Evolutionary conservation across 2,797 vertebrate species (phyloP), one percentile per base, ranked within the genome.

Genomic region (Eulemur rubriventer): DNA sequence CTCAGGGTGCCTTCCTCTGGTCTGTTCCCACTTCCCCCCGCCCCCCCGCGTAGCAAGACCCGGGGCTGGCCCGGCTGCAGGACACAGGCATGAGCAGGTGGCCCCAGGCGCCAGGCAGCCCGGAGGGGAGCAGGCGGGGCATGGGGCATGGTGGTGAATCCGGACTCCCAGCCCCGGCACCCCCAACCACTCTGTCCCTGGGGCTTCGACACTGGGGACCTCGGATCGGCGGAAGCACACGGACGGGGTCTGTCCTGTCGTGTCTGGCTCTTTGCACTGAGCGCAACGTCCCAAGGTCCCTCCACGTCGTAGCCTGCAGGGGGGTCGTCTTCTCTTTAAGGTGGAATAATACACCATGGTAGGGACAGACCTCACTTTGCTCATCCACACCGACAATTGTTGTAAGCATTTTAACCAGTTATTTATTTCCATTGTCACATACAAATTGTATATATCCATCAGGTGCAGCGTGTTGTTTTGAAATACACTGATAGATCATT

Each of bases 261-360:
- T 1, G 38, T 26, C 18, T 65, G 70, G 7, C 14, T 26, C 1
- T 0, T 17, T 1, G 8, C 35, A 16, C 61, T 20, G 7, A 48
- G 80, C 43, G 0, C 0, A 3, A 0, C 0, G 2, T 4, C 22
- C 46, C 35, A 7, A 35, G 57, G 67, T 1, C 7, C 22, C 12
- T 8, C 67, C 33, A 8, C 0, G 1, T 2, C 0, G 10, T 0
- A 6, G 26, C 4, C 0, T 6, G 17, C 0, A 30, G 4, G 28
- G 4, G 17, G 5, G 16, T 8, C 24, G 13, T 82, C 73, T 11
- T 79, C 80, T 55, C 16, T 78, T 48, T 35, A 26, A 26, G 65
- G 65, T 4, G 4, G 57, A 57, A 57, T 11, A 7, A 57, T 26
- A 4, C n/a, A 4, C 72, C 30, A 50, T 18, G 3, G 17, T 17